Base-by-base conservation (phyloP, 2,888 invertebrate genomes). In the Epistrophe grossulariae region DNA sequence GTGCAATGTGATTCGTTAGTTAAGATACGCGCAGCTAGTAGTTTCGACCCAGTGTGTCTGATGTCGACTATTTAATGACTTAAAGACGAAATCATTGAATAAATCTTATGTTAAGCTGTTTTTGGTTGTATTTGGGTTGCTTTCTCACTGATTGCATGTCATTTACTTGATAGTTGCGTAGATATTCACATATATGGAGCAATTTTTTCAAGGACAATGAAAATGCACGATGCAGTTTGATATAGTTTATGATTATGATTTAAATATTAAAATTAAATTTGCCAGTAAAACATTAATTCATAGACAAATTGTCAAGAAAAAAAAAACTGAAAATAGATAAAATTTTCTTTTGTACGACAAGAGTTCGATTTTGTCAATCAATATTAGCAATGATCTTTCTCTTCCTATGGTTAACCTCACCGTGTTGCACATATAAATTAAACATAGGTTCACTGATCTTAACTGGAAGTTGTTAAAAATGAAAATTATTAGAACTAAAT, bases 61-160 rank as follows among this genome's bases (percentile, higher is more conserved):
- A 24, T 24, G 81, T 79, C 87, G 82, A 66, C 74, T 79, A 79
- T 79, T 87, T 87, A 87, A 82, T 72, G 76, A 87, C 87, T 45
- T 38, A 52, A 64, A 78, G 82, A 82, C 74, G 87, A 79, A 87
- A 82, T 82, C 72, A 71, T 62, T 83, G 79, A 82, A 82, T 87
- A 82, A 87, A 87, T 82, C 76, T 66, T 76, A 13, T 60, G 60
- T 72, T 40, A 62, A 50, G 43, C 73, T 57, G 35, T 35, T 35
- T 35, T 35, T 35, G 77, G 59, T 70, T 78, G 68, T 70, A 40
- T 81, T 73, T 62, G 64, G 48, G 81, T 70, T 78, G 40, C 28
- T 24, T 43, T 50, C 28, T 0, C 17, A 40, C 31, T 35, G 76
- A 74, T 64, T 50, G 57, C 60, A 28, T 62, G 45, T 24, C 13